Conservation (phyloP, 2,888 invertebrate species). For the Spicauda simplicius region DNA sequence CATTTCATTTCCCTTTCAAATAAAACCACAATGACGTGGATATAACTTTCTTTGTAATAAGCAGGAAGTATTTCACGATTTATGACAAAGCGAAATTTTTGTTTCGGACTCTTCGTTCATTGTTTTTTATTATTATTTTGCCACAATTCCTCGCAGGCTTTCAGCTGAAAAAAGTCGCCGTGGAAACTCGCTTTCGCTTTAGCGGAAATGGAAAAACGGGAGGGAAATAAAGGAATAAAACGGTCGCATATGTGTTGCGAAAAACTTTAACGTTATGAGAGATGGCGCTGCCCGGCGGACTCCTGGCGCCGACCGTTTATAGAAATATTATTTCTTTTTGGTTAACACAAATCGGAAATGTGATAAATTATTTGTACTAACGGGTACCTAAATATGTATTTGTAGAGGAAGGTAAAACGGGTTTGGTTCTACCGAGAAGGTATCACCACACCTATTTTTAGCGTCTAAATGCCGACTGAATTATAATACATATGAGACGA, state of each 20-base stretch:
- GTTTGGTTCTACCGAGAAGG: too few species aligned
- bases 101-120: slow-evolving; percentile 77
- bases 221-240: slow-evolving; percentile 67
- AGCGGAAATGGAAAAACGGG: slow-evolving; percentile 77
- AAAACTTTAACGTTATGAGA: slow-evolving; percentile 64
- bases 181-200: slow-evolving; percentile 79
- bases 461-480: too few species aligned
- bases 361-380: neutral
- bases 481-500: too few species aligned
- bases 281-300: slow-evolving; percentile 26
- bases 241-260: slow-evolving; percentile 71
- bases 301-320: slow-evolving; percentile 25
- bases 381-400: too few species aligned
- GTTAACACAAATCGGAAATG: slow-evolving; percentile 10
- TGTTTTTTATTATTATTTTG: slow-evolving; percentile 77
- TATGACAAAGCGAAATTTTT: slow-evolving; percentile 82
- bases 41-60: slow-evolving; percentile 78
- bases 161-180: slow-evolving; percentile 72
- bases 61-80: slow-evolving; percentile 81
- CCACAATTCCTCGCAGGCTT: slow-evolving; percentile 77
- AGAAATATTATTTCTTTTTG: slow-evolving; percentile 25
- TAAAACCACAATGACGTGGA: slow-evolving; percentile 66
- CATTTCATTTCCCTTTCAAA: slow-evolving; percentile 55
- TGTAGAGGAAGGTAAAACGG: too few species aligned
- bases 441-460: too few species aligned